Base-by-base conservation (phyloP, 37 sponge, comb jelly and placozoan genomes). In the Dysidea cf. avara region DNA sequence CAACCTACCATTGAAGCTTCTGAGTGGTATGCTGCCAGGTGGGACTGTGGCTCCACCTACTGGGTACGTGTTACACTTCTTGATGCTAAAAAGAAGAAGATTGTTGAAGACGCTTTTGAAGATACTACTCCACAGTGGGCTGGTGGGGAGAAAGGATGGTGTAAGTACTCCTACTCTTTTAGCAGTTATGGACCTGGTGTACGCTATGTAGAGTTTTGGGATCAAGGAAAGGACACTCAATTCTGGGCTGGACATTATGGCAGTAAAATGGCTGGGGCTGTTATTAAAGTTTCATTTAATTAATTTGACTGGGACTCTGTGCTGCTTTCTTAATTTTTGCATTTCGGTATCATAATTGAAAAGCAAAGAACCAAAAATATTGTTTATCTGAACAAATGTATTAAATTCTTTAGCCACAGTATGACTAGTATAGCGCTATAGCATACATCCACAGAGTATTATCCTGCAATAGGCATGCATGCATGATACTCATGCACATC, bases 231-330 rank as follows among this genome's bases (percentile, higher is more conserved):
- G 36, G 84, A 83, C 30, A 83, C 84, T 1, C 78, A 77, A 71
- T 83, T 61, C 20, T 83, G 84, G 84, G 78, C 78, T 0, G 84
- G 84, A 13, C 84, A 83, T 49, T 83, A 76, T 65, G 84, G 84
- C 21, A 83, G 84, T 64, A 83, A 83, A 39, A 83, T 83, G 84
- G 77, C 77, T 11, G 84, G 53, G 33, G 76, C 84, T 39, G 12
- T 16, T 31, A 69, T 75, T 7, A 57, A 30, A 53, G 53, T 83
- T 33, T 1, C 16, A 24, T 83, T 83, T 22, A 78, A 11, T 0
- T 62, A 72, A 13, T 33, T 64, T 4, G 24, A n/a, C n/a, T n/a
- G n/a, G n/a, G n/a, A n/a, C n/a, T n/a, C n/a, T n/a, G n/a, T n/a
- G n/a, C n/a, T n/a, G n/a, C n/a, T n/a, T n/a, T n/a, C n/a, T n/a